A percentile compares a stretch with the other conserved stretches of the same genome.
Evolutionary conservation across 2,797 vertebrate species (phyloP).

Genomic region (Rhabdophis nuchalis): DNA sequence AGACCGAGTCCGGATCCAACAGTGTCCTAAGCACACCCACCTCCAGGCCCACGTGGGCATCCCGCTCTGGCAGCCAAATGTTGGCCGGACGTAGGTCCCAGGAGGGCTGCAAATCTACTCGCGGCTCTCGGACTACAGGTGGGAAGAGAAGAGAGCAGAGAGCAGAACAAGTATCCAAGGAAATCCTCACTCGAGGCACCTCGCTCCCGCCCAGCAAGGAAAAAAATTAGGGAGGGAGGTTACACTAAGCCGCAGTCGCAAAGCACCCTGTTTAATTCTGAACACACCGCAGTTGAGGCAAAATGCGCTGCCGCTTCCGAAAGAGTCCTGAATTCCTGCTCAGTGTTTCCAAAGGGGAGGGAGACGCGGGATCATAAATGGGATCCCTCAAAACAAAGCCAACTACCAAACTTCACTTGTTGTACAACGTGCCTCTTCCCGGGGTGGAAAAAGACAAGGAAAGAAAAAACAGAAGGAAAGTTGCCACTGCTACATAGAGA

Average conservation of each 20-base stretch:
- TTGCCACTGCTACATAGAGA: not conserved
- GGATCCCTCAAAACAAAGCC: slow-evolving; percentile 31
- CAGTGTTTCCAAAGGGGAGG: slow-evolving; percentile 13
- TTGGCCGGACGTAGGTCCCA: not conserved
- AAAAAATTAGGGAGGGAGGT: slow-evolving; percentile 36
- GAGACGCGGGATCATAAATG: not conserved
- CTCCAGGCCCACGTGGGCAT: not conserved
- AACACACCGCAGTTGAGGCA: too few species aligned
- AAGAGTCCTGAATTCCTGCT: slow-evolving; percentile 34
- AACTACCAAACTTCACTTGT: slow-evolving; percentile 40
- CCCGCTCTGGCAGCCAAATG: not conserved
- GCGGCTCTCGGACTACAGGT: not conserved
- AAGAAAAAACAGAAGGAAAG: slow-evolving; percentile 8
- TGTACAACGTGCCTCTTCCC: not conserved
- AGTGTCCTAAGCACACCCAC: not conserved
- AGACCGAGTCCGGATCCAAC: slow-evolving; percentile 11
- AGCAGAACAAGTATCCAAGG: slow-evolving; percentile 11
- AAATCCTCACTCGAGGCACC: not conserved
- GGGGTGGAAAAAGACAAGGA: slow-evolving; percentile 10
- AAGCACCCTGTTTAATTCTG: not conserved
- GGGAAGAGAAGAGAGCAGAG: slow-evolving; percentile 24
- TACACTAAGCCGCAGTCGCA: not conserved
- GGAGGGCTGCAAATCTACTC: slow-evolving; percentile 38
- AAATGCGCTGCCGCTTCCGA: not conserved
- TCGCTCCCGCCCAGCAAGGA: slow-evolving; percentile 11